These are phyloP conservation scores for Spodoptera littoralis DNA, from an alignment of 2,888 invertebrate species.

Conservation along the genomic window DNA sequence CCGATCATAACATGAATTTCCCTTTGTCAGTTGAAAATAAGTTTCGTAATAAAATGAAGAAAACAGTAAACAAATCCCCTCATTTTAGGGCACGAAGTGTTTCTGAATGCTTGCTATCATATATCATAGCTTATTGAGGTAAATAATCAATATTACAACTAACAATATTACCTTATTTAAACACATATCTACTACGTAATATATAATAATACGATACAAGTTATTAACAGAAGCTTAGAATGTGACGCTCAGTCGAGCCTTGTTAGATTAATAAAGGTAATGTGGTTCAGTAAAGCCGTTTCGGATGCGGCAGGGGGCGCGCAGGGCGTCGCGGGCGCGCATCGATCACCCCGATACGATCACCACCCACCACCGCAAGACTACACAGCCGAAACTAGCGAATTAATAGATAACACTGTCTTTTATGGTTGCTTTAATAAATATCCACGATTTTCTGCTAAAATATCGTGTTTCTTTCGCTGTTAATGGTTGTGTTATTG, in stretches of 20 bases:
- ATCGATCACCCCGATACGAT: constrained; percentile 69
- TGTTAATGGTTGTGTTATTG: no score
- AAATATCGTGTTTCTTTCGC: constrained; percentile 8
- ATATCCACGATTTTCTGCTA: background rate
- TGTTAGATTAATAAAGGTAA: constrained; percentile 67
- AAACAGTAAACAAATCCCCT: no score
- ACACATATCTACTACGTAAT: no score
- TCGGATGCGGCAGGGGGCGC: constrained; percentile 53
- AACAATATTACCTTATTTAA: no score
- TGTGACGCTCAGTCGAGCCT: constrained; percentile 49
- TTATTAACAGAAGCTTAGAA: constrained; percentile 26
- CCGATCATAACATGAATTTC: no score
- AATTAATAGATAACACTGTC: constrained; percentile 58
- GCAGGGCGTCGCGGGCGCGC: constrained; percentile 59
- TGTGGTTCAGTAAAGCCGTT: constrained; percentile 63
- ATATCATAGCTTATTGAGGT: no score
- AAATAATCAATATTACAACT: no score
- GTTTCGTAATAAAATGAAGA: no score
- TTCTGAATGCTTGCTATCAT: no score
- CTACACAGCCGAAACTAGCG: constrained; percentile 57
- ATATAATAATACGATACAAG: constrained; percentile 11
- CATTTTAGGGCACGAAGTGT: no score
- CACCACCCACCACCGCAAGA: constrained; percentile 62
- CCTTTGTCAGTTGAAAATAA: no score
- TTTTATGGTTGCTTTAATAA: constrained; percentile 29